A percentile compares a stretch with the other conserved stretches of the same genome.
phyloP scores from a whole-genome alignment of 2,797 vertebrate genomes.

The Myripristis jacobus region DNA sequence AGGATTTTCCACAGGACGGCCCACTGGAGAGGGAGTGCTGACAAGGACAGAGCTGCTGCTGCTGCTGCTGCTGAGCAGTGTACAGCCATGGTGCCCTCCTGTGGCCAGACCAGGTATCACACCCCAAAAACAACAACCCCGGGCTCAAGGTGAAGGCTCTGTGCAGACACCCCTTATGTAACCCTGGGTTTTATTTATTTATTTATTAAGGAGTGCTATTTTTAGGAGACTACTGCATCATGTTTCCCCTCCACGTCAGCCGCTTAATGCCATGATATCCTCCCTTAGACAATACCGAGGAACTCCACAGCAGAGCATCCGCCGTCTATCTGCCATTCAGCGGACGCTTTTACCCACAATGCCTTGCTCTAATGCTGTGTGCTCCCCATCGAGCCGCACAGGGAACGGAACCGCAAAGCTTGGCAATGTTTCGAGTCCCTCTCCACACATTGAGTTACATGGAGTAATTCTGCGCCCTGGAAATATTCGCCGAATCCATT shows the following conservation, averaged over 20 bases:
- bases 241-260: conserved; percentile 58
- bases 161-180: conserved; percentile 81
- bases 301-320: conserved; percentile 37
- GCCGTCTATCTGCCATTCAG: conserved; percentile 12
- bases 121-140: conserved; percentile 53
- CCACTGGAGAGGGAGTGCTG: conserved; percentile 49
- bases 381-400: not conserved
- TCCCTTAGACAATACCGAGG: conserved; percentile 45
- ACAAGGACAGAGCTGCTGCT: conserved; percentile 55
- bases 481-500: conserved; percentile 28
- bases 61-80: conserved; percentile 4
- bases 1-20: conserved; percentile 63
- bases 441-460: too few relatives aligned
- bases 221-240: conserved; percentile 74
- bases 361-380: not conserved
- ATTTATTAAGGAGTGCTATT: conserved; percentile 71
- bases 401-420: not conserved
- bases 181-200: conserved; percentile 57
- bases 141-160: conserved; percentile 80
- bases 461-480: conserved; percentile 2
- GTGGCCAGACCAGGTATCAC: conserved; percentile 61
- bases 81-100: conserved; percentile 62
- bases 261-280: conserved; percentile 57
- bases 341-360: conserved; percentile 22
- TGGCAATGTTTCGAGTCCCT: not conserved